A percentile compares a stretch with the other conserved stretches of the same genome.
phyloP scores from a whole-genome alignment of 2,113 vertebrate species.

The Marmota flaviventris region DNA sequence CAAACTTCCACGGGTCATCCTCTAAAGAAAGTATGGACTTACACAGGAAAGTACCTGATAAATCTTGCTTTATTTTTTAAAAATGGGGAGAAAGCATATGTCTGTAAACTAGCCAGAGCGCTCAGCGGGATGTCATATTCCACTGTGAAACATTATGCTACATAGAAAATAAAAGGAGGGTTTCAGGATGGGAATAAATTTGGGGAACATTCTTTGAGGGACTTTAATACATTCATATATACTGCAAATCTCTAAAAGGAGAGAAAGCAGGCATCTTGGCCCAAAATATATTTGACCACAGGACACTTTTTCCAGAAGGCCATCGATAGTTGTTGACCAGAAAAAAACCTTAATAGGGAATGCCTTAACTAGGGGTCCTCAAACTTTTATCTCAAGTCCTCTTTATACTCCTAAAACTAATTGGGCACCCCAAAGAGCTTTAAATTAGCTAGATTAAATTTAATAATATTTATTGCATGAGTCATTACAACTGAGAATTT shows the following conservation, averaged over 20 bases:
- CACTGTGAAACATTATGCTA: neutral
- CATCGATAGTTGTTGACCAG: neutral
- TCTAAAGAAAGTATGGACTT: constrained; percentile 44
- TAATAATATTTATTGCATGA: neutral
- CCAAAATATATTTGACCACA: constrained; percentile 9
- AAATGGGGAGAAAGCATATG: neutral
- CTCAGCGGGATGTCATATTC: neutral
- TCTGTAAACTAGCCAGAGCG: neutral
- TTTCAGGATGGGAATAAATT: neutral
- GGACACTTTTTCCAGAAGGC: neutral
- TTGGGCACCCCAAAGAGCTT: neutral
- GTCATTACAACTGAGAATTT: neutral
- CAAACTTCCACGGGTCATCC: neutral
- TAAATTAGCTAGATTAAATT: neutral
- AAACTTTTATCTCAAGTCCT: neutral
- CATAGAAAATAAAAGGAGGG: neutral
- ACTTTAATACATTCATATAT: neutral
- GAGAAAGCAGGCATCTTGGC: neutral
- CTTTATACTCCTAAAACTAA: neutral
- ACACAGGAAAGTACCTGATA: neutral
- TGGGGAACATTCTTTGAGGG: neutral
- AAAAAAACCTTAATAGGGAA: neutral
- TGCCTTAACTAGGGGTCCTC: neutral
- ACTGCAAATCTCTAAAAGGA: neutral
- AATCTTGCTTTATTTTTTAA: constrained; percentile 56